Conservation (phyloP, 2,797 vertebrate genomes). For the Galago senegalensis region DNA sequence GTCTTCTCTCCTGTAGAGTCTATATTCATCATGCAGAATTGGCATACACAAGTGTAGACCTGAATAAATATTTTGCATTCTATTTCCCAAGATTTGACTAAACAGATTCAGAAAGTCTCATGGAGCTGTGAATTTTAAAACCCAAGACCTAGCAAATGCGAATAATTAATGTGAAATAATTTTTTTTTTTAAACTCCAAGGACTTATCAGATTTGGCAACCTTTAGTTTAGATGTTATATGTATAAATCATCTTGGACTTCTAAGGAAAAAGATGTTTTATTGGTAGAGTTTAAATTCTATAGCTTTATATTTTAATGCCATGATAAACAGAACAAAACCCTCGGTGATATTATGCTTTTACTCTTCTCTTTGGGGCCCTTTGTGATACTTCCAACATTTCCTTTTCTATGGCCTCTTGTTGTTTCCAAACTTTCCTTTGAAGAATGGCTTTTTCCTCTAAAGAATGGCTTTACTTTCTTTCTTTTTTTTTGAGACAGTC, state of each 20-base stretch:
- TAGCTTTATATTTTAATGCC: not conserved
- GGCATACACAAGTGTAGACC: not conserved
- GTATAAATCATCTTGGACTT: not conserved
- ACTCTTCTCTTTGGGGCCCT: not conserved
- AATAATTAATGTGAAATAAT: too few relatives aligned
- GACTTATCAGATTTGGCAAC: not conserved
- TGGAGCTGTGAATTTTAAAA: constrained; percentile 54
- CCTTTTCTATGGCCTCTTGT: not conserved
- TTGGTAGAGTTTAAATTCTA: not conserved
- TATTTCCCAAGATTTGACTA: constrained; percentile 54
- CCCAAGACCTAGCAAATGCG: not conserved
- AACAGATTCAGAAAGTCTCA: constrained; percentile 26
- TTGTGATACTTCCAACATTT: not conserved
- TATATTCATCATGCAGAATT: constrained; percentile 46
- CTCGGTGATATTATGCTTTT: not conserved
- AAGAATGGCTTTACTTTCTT: not conserved
- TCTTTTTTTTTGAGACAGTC: not conserved
- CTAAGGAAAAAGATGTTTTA: constrained; percentile 20
- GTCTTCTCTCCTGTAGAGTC: not conserved
- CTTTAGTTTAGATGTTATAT: not conserved
- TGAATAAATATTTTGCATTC: constrained; percentile 48
- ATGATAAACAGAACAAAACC: not conserved
- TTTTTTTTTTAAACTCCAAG: constrained; percentile 26
- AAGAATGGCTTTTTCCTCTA: not conserved
- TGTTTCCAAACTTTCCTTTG: not conserved